phyloP scores from a whole-genome alignment of 1,140 invertebrate genomes.

The Campoletis sonorensis region DNA sequence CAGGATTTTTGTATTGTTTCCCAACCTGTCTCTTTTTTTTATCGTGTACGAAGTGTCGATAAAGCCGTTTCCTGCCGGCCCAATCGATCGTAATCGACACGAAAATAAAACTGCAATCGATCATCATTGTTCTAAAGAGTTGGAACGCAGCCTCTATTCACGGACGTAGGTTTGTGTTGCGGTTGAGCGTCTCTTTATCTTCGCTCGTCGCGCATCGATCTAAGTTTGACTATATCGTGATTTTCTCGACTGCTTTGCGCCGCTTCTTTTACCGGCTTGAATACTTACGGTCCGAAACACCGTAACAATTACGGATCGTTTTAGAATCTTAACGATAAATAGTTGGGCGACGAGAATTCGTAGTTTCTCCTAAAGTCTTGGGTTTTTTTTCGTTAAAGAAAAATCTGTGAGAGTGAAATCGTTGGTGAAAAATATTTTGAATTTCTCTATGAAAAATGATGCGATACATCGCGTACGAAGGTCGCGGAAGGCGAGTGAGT shows the following conservation, averaged over 20 bases:
- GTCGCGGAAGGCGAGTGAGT: slow-evolving; percentile 32
- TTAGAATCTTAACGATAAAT: no score
- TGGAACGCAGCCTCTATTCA: background rate
- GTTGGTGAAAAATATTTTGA: background rate
- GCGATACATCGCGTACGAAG: slow-evolving; percentile 33
- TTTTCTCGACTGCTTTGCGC: background rate
- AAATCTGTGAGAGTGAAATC: background rate
- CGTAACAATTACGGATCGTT: background rate
- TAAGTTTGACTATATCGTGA: background rate
- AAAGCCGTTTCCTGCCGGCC: background rate
- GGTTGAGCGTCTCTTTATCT: background rate
- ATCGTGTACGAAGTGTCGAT: background rate
- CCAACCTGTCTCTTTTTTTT: background rate
- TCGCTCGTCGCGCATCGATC: slow-evolving; percentile 20
- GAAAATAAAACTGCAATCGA: slow-evolving; percentile 13
- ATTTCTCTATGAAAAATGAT: slow-evolving; percentile 29
- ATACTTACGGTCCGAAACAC: background rate
- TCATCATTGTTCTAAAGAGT: slow-evolving; percentile 2
- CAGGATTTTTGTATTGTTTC: background rate
- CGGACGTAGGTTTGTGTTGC: background rate
- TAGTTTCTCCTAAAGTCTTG: background rate
- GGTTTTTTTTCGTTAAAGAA: background rate
- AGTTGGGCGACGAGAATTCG: background rate
- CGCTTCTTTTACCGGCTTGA: background rate
- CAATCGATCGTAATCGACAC: slow-evolving; percentile 26